Evolutionary conservation across 1,140 invertebrate genomes (phyloP), one percentile per base, ranked within the genome.

Genomic region (Caenorhabditis remanei): DNA sequence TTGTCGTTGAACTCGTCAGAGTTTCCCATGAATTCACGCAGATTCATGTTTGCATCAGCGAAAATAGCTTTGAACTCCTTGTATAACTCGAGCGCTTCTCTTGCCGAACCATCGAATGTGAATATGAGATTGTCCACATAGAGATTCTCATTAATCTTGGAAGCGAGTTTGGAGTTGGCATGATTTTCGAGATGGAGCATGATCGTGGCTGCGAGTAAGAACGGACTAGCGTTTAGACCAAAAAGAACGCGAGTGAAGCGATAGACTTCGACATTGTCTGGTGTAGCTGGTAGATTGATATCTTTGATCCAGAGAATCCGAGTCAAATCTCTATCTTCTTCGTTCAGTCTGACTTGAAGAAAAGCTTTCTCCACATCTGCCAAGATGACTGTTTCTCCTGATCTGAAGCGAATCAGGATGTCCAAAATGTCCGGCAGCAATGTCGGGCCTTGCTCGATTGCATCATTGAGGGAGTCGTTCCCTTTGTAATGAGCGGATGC

Each of bases 401-500:
- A 55, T 58, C 89, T 32, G 40, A 89, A 89, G 16, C 89, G 41
- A 6, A 88, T 19, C 8, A 85, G 48, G 24, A 90, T 89, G 7
- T 55, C 48, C 8, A 75, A 7, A 3, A 90, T 75, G 43, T 89
- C 50, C 9, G 89, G 89, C 7, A 89, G 24, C 4, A 89, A 4
- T 16, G 50, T 24, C 7, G 40, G 21, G 24, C 89, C 89, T 79
- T 16, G 84, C 41, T 85, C 88, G 8, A 93, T 41, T 13, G 32
- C 87, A 82, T 93, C 91, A 83, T 93, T 93, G 67, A 93, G 87
- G 6, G 91, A 92, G 7, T 90, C 4, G 24, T 24, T 46, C 53
- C 90, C 91, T 21, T 55, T 85, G 4, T 88, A 63, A 83, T 92
- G 88, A n/a, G 86, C 89, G 40, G 92, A 92, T 1, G 89, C 92